Evolutionary conservation across 2,888 invertebrate species (phyloP), one percentile per base, ranked within the genome.

Genomic region (Polymixis flavicincta): DNA sequence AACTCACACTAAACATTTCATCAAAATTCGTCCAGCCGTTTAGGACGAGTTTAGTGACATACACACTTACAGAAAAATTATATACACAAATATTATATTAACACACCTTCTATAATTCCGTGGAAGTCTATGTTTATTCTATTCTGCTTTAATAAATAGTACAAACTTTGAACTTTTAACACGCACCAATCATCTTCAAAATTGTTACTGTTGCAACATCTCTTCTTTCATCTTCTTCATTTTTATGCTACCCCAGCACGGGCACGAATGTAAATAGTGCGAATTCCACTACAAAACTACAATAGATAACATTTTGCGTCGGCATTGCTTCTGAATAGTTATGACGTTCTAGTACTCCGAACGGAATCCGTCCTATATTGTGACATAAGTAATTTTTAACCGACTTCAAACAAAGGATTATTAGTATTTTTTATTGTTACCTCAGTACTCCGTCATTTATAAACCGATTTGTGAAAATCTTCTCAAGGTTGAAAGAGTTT

Each of bases 251-350:
- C 52, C 76, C 79, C 2, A 45, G 57, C 60, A 57, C 14, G 17
- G 37, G 52, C 57, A 66, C 76, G 78, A 48, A 66, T 63, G 57
- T 60, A 80, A 79, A 80, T 75, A 80, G 81, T 70, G 65, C 70
- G 81, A 45, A 57, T 57, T 61, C 28, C 37, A 48, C 70, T 42
- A 57, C 65, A 55, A 76, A 64, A 70, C 70, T 63, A 76, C 13
- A 54, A 76, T 48, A 14, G 14, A 48, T 66, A 45, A 28, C 22
- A 32, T 45, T 11, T 57, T 61, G 50, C 9, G 17, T 22, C 25
- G 52, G 55, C 54, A 25, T 32, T 25, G 11, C 50, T 54, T 42
- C 22, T 61, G 11, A 22, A 60, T 14, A 42, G 25, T 50, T 74
- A 68, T 80, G 74, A 50, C 11, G 19, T 55, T 1, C 64, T 80